Percentiles rank a stretch among this genome's conserved stretches.
Conservation (phyloP, 2,888 invertebrate species). For the Chymomyza amoena region DNA sequence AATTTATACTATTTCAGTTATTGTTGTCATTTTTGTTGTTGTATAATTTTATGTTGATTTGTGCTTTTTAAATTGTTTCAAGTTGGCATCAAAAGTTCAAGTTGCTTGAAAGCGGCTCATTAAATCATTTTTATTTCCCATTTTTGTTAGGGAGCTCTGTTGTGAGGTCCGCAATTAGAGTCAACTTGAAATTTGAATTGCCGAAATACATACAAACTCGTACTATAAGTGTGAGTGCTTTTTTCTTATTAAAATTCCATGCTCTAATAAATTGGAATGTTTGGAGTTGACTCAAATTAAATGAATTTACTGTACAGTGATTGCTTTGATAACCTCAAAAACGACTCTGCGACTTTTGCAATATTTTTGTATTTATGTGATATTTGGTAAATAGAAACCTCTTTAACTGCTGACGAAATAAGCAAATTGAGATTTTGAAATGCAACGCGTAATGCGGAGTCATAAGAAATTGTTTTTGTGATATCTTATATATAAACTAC, state of each 20-base stretch:
- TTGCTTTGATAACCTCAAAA: neutral
- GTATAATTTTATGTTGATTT: conserved; percentile 8
- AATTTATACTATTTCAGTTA: conserved; percentile 5
- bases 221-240: too few relatives aligned
- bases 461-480: neutral
- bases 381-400: neutral
- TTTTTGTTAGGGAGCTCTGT: neutral
- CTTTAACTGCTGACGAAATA: neutral
- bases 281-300: conserved; percentile 5
- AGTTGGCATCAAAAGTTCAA: neutral
- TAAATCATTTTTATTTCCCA: conserved; percentile 12
- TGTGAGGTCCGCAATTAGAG: conserved; percentile 1
- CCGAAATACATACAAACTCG: neutral
- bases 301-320: neutral
- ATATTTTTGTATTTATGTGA: neutral
- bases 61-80: neutral
- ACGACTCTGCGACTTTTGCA: neutral
- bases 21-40: conserved; percentile 9
- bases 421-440: neutral
- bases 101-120: neutral
- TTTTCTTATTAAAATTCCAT: conserved; percentile 2
- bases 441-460: neutral
- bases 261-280: conserved; percentile 22
- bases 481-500: too few relatives aligned
- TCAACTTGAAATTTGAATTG: conserved; percentile 13